Evolutionary conservation across 2,113 vertebrate genomes (phyloP), one percentile per base, ranked within the genome.

Genomic region (Tachysurus fulvidraco): DNA sequence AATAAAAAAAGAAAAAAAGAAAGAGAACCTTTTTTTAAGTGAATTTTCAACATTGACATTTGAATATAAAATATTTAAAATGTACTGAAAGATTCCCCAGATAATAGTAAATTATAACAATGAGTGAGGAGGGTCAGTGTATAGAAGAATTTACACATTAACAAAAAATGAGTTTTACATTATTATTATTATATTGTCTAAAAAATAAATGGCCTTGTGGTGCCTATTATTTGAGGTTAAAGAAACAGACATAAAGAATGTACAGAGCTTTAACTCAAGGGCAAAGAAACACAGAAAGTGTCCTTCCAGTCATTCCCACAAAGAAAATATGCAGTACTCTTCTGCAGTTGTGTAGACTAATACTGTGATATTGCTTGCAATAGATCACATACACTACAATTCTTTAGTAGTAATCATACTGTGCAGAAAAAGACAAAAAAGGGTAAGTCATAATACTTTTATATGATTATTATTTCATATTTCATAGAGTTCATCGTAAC

Each of bases 241-340:
- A 87, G 54, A 69, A 89, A 88, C 62, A 85, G n/a, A 23, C 65
- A 74, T 36, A 64, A 83, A 67, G 65, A 81, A 67, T 87, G 55
- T 44, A 30, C 83, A 83, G 50, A 79, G 71, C 80, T 87, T 78
- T 81, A 50, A 86, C 67, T 86, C 89, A 90, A 90, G 89, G 89
- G 25, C 64, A 81, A 23, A 81, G 28, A 76, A 88, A 88, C 82
- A 86, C 21, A 54, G n/a, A 41, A 7, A 10, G 23, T 69, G 84
- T 78, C 86, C 86, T 78, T 87, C 73, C 46, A 28, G 46, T 67
- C 41, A 12, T 54, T 54, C 69, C 69, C 11, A 9, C 0, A 28
- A 57, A 65, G 30, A n/a, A 54, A 57, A 7, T 52, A 57, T 12
- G 46, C 28, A 67, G n/a, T 41, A 25, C 19, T 13, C 14, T 14